Conservation (phyloP, 2,888 invertebrate species). For the Gari tellinella region DNA sequence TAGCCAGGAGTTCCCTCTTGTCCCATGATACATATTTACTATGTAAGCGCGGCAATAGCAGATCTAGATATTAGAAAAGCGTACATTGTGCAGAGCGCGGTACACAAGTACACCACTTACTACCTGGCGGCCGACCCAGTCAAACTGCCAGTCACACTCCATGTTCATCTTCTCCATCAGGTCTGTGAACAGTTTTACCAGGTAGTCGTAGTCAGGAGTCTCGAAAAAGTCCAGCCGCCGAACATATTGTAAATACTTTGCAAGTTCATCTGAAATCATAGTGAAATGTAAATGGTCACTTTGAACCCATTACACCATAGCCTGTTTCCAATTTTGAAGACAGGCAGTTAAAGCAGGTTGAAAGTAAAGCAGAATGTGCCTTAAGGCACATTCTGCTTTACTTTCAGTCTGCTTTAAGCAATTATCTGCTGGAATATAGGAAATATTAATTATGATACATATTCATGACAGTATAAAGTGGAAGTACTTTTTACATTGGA, state of each 20-base stretch:
- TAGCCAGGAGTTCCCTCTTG: no score
- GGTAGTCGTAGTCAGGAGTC: constrained; percentile 99
- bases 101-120: constrained; percentile 29
- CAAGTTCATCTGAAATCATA: constrained; percentile 94
- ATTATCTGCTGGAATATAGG: no score
- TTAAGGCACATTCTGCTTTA: no score
- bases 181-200: constrained; percentile 95
- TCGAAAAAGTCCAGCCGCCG: constrained; percentile 99
- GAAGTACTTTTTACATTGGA: no score
- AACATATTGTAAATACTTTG: constrained; percentile 98
- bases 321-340: no score
- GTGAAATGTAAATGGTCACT: neutral
- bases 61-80: constrained; percentile 28
- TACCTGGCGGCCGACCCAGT: constrained; percentile 83
- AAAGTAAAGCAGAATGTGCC: no score
- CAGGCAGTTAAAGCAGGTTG: no score
- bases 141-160: constrained; percentile 84
- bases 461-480: no score
- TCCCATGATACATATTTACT: neutral
- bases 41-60: constrained; percentile 11
- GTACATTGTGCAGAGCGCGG: constrained; percentile 17
- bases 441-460: no score
- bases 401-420: no score
- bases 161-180: constrained; percentile 83
- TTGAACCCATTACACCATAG: no score